These are phyloP conservation scores for Eristalinus sepulchralis DNA, from an alignment of 2,888 invertebrate species.

Conservation along the genomic window DNA sequence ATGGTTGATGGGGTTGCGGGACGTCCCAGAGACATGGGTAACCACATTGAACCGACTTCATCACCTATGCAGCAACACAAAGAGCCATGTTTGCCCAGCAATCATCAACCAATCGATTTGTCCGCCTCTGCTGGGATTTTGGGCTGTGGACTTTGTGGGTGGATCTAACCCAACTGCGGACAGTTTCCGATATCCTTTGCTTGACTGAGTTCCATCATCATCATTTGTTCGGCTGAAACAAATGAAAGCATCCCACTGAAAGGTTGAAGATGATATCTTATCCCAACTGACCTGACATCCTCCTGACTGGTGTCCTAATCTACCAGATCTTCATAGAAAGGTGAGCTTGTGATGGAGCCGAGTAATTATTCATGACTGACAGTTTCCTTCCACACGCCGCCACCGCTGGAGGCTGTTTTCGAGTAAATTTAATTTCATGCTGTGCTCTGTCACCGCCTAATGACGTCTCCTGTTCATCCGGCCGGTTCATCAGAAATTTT, in stretches of 20 bases:
- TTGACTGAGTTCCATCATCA: slow-evolving; percentile 13
- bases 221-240: background rate
- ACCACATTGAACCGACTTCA: too few species aligned
- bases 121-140: background rate
- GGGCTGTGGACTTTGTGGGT: background rate
- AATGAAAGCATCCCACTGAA: background rate
- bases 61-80: background rate
- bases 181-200: background rate
- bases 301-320: background rate
- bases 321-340: background rate
- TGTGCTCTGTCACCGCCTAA: background rate
- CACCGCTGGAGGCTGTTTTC: background rate
- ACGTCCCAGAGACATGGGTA: too few species aligned
- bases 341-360: background rate
- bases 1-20: background rate
- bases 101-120: slow-evolving; percentile 17
- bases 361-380: slow-evolving; percentile 7
- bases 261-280: slow-evolving; percentile 2
- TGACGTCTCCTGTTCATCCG: background rate
- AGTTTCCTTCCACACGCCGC: background rate
- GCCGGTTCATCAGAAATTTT: background rate
- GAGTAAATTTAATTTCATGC: background rate
- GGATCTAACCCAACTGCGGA: background rate
- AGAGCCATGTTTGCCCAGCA: background rate
- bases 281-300: background rate